Evolutionary conservation across 1,140 invertebrate genomes (phyloP).

Genomic region (Agrypnia vestita): DNA sequence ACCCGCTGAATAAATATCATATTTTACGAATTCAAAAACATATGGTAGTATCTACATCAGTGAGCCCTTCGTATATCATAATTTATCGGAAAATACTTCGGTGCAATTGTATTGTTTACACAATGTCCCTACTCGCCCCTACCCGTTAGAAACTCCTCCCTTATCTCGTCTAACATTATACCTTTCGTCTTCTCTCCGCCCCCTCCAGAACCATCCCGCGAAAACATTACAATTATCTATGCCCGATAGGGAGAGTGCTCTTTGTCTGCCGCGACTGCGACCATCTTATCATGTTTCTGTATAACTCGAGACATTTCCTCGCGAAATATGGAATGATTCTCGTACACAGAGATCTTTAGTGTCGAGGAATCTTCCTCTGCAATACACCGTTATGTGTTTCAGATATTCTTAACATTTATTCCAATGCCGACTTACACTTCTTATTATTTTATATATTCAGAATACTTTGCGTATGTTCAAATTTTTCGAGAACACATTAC

Average conservation of each 20-base stretch:
- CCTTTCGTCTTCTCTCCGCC: too few species aligned
- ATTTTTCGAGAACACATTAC: too few species aligned
- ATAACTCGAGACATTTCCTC: neutral
- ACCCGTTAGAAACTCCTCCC: too few species aligned
- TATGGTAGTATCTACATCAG: too few species aligned
- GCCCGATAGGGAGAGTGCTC: neutral
- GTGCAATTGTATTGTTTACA: too few species aligned
- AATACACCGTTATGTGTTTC: neutral
- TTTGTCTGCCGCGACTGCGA: neutral
- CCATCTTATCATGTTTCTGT: constrained; percentile 1
- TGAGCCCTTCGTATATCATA: too few species aligned
- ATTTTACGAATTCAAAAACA: too few species aligned
- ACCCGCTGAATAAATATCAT: too few species aligned
- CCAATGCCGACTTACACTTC: neutral
- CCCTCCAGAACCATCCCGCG: neutral
- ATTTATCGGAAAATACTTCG: too few species aligned
- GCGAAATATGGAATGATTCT: constrained; percentile 2
- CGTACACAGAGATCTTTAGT: neutral
- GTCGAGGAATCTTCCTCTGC: neutral
- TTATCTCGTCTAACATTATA: too few species aligned
- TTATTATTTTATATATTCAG: neutral
- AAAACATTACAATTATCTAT: constrained; percentile 21
- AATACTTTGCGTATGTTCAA: too few species aligned
- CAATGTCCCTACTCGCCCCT: too few species aligned
- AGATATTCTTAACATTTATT: neutral